Evolutionary conservation across 2,797 vertebrate species (phyloP).

Genomic region (Tarsius wallacei): DNA sequence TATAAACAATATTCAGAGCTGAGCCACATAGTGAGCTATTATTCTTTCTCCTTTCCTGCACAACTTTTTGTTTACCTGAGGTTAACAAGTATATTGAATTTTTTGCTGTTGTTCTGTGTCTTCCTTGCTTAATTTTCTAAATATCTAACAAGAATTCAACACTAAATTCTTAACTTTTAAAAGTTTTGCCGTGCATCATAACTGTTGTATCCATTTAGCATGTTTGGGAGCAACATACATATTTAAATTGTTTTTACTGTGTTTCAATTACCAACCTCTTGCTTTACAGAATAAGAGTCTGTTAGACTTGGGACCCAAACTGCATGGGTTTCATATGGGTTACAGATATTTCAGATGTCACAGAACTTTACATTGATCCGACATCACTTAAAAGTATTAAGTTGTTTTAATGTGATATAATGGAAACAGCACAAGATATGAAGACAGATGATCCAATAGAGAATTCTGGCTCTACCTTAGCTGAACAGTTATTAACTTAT

Average conservation of each 20-base stretch:
- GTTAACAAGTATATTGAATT: neutral
- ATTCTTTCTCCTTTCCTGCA: neutral
- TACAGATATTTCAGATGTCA: neutral
- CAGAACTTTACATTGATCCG: neutral
- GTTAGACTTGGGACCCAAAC: neutral
- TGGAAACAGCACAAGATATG: neutral
- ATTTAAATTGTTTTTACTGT: neutral
- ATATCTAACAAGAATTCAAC: neutral
- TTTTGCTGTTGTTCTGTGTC: neutral
- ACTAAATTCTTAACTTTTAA: neutral
- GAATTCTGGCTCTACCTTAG: neutral
- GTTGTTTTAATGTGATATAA: neutral
- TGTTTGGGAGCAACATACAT: conserved; percentile 40
- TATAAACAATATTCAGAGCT: neutral
- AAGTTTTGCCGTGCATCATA: neutral
- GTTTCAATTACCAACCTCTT: neutral
- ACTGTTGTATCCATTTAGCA: neutral
- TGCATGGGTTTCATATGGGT: neutral
- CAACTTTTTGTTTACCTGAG: neutral
- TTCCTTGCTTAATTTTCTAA: conserved; percentile 2
- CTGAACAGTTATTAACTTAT: neutral
- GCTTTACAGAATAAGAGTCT: neutral
- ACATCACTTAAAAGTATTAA: neutral
- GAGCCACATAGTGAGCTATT: neutral
- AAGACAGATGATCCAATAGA: neutral